Evolutionary conservation across 2,797 vertebrate genomes (phyloP), one percentile per base, ranked within the genome.

Genomic region (Danio jaintianensis): DNA sequence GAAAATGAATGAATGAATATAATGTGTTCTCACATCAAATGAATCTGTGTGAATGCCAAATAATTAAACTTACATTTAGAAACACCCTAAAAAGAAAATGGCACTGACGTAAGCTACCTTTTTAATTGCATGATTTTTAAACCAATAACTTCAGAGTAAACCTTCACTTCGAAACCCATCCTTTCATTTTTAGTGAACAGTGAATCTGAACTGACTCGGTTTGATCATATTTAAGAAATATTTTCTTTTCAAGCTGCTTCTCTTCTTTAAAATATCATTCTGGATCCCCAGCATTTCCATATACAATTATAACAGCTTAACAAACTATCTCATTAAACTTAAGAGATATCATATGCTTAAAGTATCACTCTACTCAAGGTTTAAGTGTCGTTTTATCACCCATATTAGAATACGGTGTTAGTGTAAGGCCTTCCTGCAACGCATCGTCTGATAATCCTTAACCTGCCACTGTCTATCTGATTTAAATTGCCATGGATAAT

Each of bases 401-500:
- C 7, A 9, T 55, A 67, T 77, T 67, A 68, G 75, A 79, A 71
- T 71, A 36, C 29, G 56, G 53, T 61, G 45, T 62, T 79, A 53
- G 56, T 15, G 18, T 62, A 79, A 52, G 76, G 43, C 58, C 10
- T 69, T 73, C 63, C 79, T 73, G 83, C 80, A 85, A 75, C 70
- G 72, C 84, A 84, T 85, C 70, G 78, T 87, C 86, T 80, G 87
- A 86, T 80, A 89, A 88, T 90, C 79, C 61, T 75, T 84, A 80
- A 82, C 70, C 53, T 81, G 79, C 67, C 42, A 52, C 75, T 81
- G 80, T 80, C 69, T 5, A 83, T 79, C 58, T 87, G 80, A 85
- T 88, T 86, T 86, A 66, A 74, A 84, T 79, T 63, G 80, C 80
- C 85, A 83, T 79, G 76, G 85, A 89, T 88, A 88, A 79, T 91